Conservation (phyloP, 92 coral and sea anemone genomes). For the Parazoanthus atlanticus region DNA sequence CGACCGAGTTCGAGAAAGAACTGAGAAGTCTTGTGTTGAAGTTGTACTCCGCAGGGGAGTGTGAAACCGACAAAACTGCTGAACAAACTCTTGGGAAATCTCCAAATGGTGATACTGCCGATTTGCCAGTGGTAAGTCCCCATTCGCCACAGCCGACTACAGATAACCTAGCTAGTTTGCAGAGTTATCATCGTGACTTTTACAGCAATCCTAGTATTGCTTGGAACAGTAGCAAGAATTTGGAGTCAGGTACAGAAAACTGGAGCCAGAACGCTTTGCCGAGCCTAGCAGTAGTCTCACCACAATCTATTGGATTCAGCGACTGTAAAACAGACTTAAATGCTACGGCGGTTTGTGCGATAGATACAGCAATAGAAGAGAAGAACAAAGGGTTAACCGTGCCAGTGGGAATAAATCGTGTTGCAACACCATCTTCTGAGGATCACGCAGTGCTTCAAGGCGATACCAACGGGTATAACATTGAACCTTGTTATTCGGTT, state of each 20-base stretch:
- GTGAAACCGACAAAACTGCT: conserved; percentile 2
- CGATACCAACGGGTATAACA: neutral
- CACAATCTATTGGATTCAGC: neutral
- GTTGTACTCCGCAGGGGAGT: conserved; percentile 71
- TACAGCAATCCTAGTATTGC: neutral
- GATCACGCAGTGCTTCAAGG: neutral
- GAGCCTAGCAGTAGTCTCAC: conserved; percentile 7
- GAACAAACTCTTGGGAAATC: neutral
- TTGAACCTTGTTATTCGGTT: neutral
- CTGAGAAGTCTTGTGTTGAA: conserved; percentile 68
- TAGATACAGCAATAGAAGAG: neutral
- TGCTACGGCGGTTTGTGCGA: neutral
- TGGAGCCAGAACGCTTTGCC: neutral
- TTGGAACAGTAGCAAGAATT: neutral
- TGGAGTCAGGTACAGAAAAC: neutral
- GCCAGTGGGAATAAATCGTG: neutral
- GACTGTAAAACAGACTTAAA: neutral
- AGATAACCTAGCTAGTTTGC: neutral
- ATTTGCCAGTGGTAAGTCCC: neutral
- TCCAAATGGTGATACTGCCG: neutral
- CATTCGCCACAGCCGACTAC: neutral
- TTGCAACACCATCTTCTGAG: neutral
- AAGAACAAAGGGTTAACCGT: neutral
- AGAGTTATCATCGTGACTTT: neutral
- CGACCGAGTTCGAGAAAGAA: conserved; percentile 72